Evolutionary conservation across 2,797 vertebrate genomes (phyloP), one percentile per base, ranked within the genome.

Genomic region (Yasuhikotakia modesta): DNA sequence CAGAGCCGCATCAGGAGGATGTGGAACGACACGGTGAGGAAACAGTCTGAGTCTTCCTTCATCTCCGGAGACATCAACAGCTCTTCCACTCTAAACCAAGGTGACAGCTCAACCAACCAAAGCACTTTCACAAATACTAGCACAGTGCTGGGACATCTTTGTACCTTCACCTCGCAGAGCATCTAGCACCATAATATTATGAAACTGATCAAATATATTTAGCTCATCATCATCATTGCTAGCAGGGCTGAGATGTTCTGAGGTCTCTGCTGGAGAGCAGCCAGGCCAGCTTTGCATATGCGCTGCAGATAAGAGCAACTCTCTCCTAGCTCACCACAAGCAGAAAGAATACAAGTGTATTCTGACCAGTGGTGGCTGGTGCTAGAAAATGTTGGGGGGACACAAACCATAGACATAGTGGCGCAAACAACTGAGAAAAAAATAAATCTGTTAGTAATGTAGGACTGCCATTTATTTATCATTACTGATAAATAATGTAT

Each of bases 51-150:
- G 94, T 99, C 97, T 7, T 99, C 97, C 90, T 99, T 99, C 94
- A 99, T 99, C 95, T 99, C 97, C 85, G 97, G 97, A 95, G 97
- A 99, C 95, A 98, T 99, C 94, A 99, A 99, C 96, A 99, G 97
- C 93, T 98, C 96, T 92, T 98, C 97, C 90, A 98, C 97, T 39
- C 95, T 99, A 92, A 99, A 99, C 94, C 97, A 99, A 96, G 97
- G 97, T 99, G 92, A 96, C 94, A 92, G 70, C 61, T 50, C 19
- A 3, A n/a, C 69, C 39, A 12, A 72, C 19, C 16, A 1, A 46
- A 57, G 3, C 19, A 13, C 22, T 5, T 6, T 50, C 17, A 30
- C 5, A 30, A 30, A 60, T 5, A 7, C 24, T 30, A 30, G 14
- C 7, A 0, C 27, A 6, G 14, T 16, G 30, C n/a, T 61, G 8